These are phyloP conservation scores for Thymelicus acteon DNA, from an alignment of 2,888 invertebrate species.

Conservation along the genomic window DNA sequence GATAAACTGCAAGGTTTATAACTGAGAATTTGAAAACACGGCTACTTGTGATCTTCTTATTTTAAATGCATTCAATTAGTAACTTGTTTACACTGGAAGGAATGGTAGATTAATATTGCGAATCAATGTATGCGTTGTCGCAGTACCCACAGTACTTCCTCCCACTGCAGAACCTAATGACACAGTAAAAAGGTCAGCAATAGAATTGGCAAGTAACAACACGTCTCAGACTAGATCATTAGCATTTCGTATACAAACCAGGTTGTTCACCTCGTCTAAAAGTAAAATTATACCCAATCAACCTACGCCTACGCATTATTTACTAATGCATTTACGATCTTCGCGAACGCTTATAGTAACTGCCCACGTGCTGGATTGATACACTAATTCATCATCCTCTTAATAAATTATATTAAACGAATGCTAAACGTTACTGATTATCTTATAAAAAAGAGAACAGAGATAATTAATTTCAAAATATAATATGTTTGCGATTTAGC, in stretches of 20 bases:
- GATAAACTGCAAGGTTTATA: too few species aligned
- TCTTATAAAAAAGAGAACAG: background rate
- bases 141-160: slow-evolving; percentile 8
- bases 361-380: slow-evolving; percentile 53
- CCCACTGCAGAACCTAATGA: slow-evolving; percentile 15
- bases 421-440: background rate
- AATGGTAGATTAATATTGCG: background rate
- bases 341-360: slow-evolving; percentile 56
- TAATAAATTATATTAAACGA: background rate
- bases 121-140: slow-evolving; percentile 8
- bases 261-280: slow-evolving; percentile 74
- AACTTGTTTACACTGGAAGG: too few species aligned
- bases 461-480: background rate
- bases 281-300: slow-evolving; percentile 78
- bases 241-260: slow-evolving; percentile 51
- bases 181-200: slow-evolving; percentile 39
- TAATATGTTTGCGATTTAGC: too few species aligned
- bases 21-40: too few species aligned
- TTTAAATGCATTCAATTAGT: too few species aligned
- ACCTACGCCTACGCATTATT: slow-evolving; percentile 67
- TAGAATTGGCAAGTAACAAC: slow-evolving; percentile 40
- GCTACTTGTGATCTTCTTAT: too few species aligned
- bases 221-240: slow-evolving; percentile 46
- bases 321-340: slow-evolving; percentile 75
- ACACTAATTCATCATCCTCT: slow-evolving; percentile 53